phyloP scores from a whole-genome alignment of 2,113 vertebrate species.

The Jaculus jaculus region DNA sequence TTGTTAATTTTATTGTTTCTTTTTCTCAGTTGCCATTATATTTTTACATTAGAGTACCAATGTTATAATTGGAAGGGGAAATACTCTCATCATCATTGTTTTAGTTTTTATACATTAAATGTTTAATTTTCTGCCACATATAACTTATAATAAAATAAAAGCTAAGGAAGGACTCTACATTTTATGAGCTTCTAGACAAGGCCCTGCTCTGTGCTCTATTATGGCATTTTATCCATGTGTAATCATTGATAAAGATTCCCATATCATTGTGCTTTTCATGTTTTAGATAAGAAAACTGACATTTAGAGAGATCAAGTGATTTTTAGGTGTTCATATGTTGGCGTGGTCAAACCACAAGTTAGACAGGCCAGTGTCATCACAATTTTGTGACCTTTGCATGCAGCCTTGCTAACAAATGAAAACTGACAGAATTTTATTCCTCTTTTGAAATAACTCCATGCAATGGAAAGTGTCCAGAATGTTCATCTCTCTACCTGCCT shows the following conservation, averaged over 20 bases:
- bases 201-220: background rate
- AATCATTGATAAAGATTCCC: constrained; percentile 11
- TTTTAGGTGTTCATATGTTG: background rate
- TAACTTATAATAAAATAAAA: background rate
- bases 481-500: background rate
- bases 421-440: background rate
- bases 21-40: background rate
- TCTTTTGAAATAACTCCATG: background rate
- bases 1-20: constrained; percentile 4
- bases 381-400: constrained; percentile 23
- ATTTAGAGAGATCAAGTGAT: constrained; percentile 43
- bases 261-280: background rate
- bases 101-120: constrained; percentile 19
- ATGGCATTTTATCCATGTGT: background rate
- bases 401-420: background rate
- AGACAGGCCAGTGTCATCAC: background rate
- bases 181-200: background rate
- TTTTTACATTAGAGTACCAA: background rate
- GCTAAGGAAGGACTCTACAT: background rate
- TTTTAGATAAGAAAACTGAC: background rate
- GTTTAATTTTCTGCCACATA: background rate
- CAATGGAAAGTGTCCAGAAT: background rate
- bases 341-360: background rate
- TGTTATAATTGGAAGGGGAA: background rate
- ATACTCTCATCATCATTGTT: background rate